Evolutionary conservation across 2,888 invertebrate species (phyloP).

Genomic region (Tineola bisselliella): DNA sequence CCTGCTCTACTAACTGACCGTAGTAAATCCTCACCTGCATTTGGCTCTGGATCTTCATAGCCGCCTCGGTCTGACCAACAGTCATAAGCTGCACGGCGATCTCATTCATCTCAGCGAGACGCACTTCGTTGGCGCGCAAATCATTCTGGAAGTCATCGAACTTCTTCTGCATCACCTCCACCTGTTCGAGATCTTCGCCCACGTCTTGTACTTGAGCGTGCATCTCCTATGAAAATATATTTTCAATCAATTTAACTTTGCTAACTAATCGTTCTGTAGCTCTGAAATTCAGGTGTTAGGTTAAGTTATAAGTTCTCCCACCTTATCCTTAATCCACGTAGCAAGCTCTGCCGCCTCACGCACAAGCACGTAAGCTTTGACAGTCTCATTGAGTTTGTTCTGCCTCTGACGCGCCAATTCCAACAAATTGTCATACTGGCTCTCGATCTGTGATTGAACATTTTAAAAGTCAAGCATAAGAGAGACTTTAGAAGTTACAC

Average conservation of each 20-base stretch:
- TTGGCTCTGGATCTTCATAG: constrained; percentile 97
- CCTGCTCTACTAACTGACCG: too few relatives aligned
- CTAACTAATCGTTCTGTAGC: too few relatives aligned
- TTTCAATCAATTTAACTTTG: too few relatives aligned
- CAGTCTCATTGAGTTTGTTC: constrained; percentile 96
- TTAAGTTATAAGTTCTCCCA: too few relatives aligned
- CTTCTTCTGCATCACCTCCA: constrained; percentile 99
- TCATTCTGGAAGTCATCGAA: constrained; percentile 99
- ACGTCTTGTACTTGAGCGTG: constrained; percentile 97
- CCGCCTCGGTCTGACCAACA: constrained; percentile 98
- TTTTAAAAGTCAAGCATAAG: too few relatives aligned
- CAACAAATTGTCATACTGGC: constrained; percentile 91
- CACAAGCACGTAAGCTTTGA: constrained; percentile 97
- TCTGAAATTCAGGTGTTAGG: too few relatives aligned
- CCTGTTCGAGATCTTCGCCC: constrained; percentile 97
- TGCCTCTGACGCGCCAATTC: constrained; percentile 89
- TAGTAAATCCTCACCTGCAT: constrained; percentile 73
- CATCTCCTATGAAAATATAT: constrained; percentile 73
- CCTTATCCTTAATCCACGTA: constrained; percentile 98
- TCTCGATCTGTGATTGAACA: constrained; percentile 84
- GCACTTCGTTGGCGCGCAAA: constrained; percentile 95
- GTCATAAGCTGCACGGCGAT: constrained; percentile 97
- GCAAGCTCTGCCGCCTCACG: constrained; percentile 97
- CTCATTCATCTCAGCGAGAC: constrained; percentile 98
- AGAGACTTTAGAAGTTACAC: too few relatives aligned